Evolutionary conservation across 35 echinoderm and acorn worm species (phyloP), one percentile per base, ranked within the genome.

Genomic region (Strongylocentrotus purpuratus): DNA sequence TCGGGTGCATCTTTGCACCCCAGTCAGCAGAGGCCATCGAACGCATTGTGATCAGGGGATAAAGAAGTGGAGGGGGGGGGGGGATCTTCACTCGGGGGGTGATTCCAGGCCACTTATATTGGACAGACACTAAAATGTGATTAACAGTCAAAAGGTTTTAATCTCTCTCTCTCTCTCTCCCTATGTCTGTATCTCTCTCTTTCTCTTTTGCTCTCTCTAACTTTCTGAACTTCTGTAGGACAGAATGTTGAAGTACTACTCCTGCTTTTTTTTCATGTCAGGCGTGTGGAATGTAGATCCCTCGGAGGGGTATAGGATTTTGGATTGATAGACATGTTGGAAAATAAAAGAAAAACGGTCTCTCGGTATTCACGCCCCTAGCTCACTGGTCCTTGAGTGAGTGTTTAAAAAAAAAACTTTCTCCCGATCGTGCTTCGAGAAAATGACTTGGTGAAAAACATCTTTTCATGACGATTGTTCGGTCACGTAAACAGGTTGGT

Each of bases 21-120:
- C 65, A 78, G 65, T 78, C 65, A 78, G 65, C 65, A 78, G 65
- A 78, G 22, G 65, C 65, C 65, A 78, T 78, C 65, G 65, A 78
- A 78, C 65, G 65, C 22, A 28, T 78, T 78, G 65, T 78, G 28
- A 7, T 78, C 65, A 28, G 28, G 50, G 65, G 65, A 78, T 78
- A 22, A 78, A n/a, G 65, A 78, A 78, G 28, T 15, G 28, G 22
- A 78, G 25, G 20, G 22, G 22, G 17, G 25, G 18, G 22, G 5
- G 20, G 6, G 22, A 70, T 70, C 61, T 25, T 22, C 61, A 70
- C 61, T 70, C 6, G 25, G n/a, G 61, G 61, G 61, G 61, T 70
- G 61, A 70, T 25, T 70, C 61, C 61, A 70, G 61, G 61, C 18
- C 61, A 70, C 61, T 70, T 22, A 70, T 70, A 70, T 25, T 70